Evolutionary conservation across 2,888 invertebrate genomes (phyloP).

Genomic region (Heliconius cydno): DNA sequence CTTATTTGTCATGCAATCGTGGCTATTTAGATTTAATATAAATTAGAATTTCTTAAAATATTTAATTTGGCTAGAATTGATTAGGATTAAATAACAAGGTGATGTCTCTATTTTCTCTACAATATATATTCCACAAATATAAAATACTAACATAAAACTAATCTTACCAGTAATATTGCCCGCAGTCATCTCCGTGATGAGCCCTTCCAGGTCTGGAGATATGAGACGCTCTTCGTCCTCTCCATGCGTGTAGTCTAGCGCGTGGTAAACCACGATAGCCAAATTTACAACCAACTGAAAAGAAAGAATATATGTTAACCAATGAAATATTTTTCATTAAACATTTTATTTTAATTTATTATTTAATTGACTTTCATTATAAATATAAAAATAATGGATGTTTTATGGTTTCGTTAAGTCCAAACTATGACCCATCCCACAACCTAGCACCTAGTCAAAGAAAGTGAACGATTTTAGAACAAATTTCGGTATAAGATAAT

Average conservation of each 20-base stretch:
- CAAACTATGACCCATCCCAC: no score
- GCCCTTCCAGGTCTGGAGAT: conserved; percentile 91
- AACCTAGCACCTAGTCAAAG: no score
- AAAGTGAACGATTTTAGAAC: no score
- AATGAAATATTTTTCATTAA: neutral
- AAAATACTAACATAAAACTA: neutral
- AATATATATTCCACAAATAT: neutral
- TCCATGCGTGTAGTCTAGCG: conserved; percentile 93
- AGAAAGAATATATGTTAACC: neutral
- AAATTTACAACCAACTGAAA: conserved; percentile 90
- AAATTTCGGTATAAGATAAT: neutral
- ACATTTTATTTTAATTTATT: neutral
- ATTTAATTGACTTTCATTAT: neutral
- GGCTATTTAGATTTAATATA: neutral
- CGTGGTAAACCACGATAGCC: conserved; percentile 93
- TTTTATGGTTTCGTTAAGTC: no score
- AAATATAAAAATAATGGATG: no score
- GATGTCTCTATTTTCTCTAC: no score
- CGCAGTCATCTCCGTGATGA: conserved; percentile 93
- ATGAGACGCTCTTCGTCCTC: conserved; percentile 94
- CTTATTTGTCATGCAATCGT: neutral
- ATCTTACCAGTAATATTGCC: conserved; percentile 81
- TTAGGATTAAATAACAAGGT: no score
- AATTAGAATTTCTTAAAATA: neutral
- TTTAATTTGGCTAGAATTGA: neutral